Conservation (phyloP, 2,797 vertebrate genomes). For the Hybognathus amarus region DNA sequence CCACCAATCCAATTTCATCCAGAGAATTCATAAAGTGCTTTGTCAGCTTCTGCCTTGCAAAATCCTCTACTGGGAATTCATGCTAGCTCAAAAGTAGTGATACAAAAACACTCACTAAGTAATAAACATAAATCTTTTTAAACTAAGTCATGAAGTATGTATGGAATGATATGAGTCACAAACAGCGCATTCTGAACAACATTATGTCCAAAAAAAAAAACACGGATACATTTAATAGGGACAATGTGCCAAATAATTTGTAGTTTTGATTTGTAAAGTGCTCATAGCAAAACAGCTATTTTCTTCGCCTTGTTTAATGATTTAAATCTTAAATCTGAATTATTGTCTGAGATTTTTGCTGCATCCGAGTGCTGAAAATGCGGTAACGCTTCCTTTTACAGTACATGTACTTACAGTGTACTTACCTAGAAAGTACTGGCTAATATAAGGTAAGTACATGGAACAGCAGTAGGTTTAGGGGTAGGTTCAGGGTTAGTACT, state of each 20-base stretch:
- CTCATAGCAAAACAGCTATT: background rate
- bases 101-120: background rate
- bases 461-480: too few species aligned
- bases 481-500: too few species aligned
- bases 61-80: background rate
- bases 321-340: background rate
- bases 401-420: too few species aligned
- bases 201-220: background rate
- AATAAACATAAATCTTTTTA: constrained; percentile 12
- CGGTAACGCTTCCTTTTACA: too few species aligned
- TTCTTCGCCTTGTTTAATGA: background rate
- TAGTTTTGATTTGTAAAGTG: background rate
- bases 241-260: background rate
- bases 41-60: background rate
- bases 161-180: background rate
- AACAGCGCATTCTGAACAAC: background rate
- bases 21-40: background rate
- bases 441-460: too few species aligned
- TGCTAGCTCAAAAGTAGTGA: background rate
- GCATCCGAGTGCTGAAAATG: background rate
- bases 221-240: background rate
- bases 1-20: background rate
- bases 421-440: too few species aligned
- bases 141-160: background rate
- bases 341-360: background rate